A percentile compares a stretch with the other conserved stretches of the same genome.
phyloP scores from a whole-genome alignment of 2,888 invertebrate genomes.

The Galeopsomyia nigrocyanea region DNA sequence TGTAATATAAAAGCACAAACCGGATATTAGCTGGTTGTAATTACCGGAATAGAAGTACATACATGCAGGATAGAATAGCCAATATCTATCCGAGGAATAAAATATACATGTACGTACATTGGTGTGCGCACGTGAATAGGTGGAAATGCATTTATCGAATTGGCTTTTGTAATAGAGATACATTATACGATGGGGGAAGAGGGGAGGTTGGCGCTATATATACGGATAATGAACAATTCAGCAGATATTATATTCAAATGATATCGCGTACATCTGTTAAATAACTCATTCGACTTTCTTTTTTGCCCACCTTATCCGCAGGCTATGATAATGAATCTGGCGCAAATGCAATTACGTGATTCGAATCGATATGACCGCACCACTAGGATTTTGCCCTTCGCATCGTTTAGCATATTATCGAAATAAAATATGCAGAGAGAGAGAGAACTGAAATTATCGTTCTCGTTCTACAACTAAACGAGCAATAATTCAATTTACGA shows the following conservation, averaged over 20 bases:
- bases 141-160: slow-evolving; percentile 33
- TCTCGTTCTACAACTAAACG: too few relatives aligned
- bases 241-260: slow-evolving; percentile 24
- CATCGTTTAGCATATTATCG: too few relatives aligned
- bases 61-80: slow-evolving; percentile 15
- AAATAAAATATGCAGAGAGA: too few relatives aligned
- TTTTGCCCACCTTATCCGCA: not conserved
- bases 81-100: slow-evolving; percentile 33
- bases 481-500: too few relatives aligned
- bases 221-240: slow-evolving; percentile 36
- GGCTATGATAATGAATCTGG: too few relatives aligned
- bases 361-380: too few relatives aligned
- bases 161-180: slow-evolving; percentile 37
- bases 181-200: slow-evolving; percentile 18
- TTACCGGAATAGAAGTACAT: too few relatives aligned
- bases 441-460: too few relatives aligned
- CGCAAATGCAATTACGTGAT: too few relatives aligned
- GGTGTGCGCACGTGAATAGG: slow-evolving; percentile 1
- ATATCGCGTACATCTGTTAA: slow-evolving; percentile 24
- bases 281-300: slow-evolving; percentile 10
- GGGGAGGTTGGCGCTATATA: not conserved
- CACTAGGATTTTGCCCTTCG: too few relatives aligned
- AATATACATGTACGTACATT: not conserved
- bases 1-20: too few relatives aligned
- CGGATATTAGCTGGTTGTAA: not conserved